These are phyloP conservation scores for Microcebus lehilahytsara DNA, from an alignment of 2,113 vertebrate genomes.

Conservation along the genomic window DNA sequence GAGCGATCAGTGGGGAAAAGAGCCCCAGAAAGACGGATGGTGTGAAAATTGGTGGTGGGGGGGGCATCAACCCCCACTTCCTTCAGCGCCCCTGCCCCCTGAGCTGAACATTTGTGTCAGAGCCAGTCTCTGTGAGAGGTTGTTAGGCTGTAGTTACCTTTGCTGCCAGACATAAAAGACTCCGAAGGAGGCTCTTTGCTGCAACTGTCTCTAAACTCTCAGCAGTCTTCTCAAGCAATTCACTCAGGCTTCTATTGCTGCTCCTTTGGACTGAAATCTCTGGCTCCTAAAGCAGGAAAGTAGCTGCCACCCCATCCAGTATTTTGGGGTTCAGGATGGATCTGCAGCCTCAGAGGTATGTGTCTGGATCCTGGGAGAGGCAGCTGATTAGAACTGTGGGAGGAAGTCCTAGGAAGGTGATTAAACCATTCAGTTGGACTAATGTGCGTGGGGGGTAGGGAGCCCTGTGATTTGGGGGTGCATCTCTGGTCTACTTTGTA, in stretches of 20 bases:
- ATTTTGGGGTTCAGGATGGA: background rate
- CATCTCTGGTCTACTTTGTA: no score
- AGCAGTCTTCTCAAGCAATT: background rate
- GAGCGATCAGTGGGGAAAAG: background rate
- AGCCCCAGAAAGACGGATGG: background rate
- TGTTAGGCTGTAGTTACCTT: background rate
- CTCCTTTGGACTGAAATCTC: background rate
- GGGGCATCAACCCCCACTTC: background rate
- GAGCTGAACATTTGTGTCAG: background rate
- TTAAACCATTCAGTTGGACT: background rate
- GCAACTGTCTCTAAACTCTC: background rate
- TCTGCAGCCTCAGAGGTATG: background rate
- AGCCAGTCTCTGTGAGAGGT: background rate
- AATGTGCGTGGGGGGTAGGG: background rate
- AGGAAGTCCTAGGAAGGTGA: background rate
- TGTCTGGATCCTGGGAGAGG: background rate
- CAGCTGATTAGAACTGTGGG: background rate
- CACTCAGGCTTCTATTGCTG: background rate
- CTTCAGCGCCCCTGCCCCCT: background rate
- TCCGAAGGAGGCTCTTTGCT: background rate
- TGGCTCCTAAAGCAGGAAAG: background rate
- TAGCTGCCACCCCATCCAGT: background rate
- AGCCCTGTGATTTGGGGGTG: background rate
- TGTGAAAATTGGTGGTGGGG: background rate
- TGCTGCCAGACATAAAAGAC: background rate